Evolutionary conservation across 92 coral and sea anemone species (phyloP), one percentile per base, ranked within the genome.

Genomic region (Actinernus sp.): DNA sequence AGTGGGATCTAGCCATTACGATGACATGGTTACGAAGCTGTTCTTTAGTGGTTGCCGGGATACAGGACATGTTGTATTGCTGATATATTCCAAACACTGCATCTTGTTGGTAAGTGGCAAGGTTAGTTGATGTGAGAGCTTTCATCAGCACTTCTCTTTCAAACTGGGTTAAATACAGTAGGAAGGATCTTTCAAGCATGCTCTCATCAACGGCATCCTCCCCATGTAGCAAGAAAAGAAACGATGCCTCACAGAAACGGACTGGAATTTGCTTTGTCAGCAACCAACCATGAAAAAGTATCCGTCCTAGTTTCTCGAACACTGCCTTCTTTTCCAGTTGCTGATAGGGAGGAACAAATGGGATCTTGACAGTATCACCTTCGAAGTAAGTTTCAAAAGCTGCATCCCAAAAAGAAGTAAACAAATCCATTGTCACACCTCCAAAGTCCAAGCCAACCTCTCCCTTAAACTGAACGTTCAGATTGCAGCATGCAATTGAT

Each of bases 391-490:
- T 28, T n/a, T 69, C 69, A 53, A 62, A 86, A 18, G 79, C 81
- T 27, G 64, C 68, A 32, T 75, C 83, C 84, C 88, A 87, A 61
- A 85, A 63, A 4, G 82, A 39, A 10, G 83, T 32, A 54, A 83
- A 83, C 63, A 83, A 34, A 45, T 83, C 89, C 19, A 51, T 60
- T 4, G 89, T 67, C 24, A 68, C 49, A 9, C 89, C 89, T 49
- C 89, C 89, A 29, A 83, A 83, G 53, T 74, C 89, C 67, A 83
- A 26, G 11, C 65, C 78, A 29, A 54, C 53, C 43, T 65, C 83
- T 28, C 69, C 76, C 34, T 54, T 32, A 73, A 81, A 72, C 12
- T 18, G 18, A 7, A 73, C 88, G 38, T 58, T 56, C 44, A 81
- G 51, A 26, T 65, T 56, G 57, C 63, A 55, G 12, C 31, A 36